Base-by-base conservation (phyloP, 1,140 invertebrate genomes). In the Bombus pascuorum region DNA sequence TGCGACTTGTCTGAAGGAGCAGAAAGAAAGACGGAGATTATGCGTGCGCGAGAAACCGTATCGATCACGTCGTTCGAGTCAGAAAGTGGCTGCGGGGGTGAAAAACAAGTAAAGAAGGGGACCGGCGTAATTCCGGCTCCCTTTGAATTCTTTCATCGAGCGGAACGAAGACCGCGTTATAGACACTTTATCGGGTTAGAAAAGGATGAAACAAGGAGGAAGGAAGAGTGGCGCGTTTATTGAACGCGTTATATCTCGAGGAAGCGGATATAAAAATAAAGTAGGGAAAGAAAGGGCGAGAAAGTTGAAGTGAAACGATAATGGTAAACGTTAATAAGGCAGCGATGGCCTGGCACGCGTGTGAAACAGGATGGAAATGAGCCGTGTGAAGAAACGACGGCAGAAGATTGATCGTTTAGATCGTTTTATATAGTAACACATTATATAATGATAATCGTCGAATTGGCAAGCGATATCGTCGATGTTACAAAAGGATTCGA, bases 281-380 rank as follows among this genome's bases (percentile, higher is more conserved):
- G 65, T 42, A 37, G 71, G 12, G 34, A 28, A 42, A 74, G 70
- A 84, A 59, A n/a, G n/a, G 81, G 42, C 47, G 78, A 28, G 75
- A 53, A 62, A 84, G 70, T 73, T 47, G 25, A 83, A 78, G 57
- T 72, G 87, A 88, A 89, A 88, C 89, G 91, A 89, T 92, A 93
- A 93, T 91, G 87, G 90, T 81, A 86, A 78, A 83, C 86, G 91
- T 92, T 92, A 92, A 92, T 92, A 92, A 91, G 91, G 85, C 15
- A 34, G 28, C 25, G 76, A 37, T 10, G 76, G 34, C 44, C 8
- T 78, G 65, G 74, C 53, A 39, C 42, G 74, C 86, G 82, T 73
- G 80, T 73, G 65, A 74, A 73, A n/a, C 44, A 44, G 37, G 39
- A 83, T 70, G 71, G 28, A 57, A 73, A n/a, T 44, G 62, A 76